Percentiles rank a stretch among this genome's conserved stretches.
Evolutionary conservation across 2,797 vertebrate species (phyloP).

Genomic region (Smutsia temminckii): DNA sequence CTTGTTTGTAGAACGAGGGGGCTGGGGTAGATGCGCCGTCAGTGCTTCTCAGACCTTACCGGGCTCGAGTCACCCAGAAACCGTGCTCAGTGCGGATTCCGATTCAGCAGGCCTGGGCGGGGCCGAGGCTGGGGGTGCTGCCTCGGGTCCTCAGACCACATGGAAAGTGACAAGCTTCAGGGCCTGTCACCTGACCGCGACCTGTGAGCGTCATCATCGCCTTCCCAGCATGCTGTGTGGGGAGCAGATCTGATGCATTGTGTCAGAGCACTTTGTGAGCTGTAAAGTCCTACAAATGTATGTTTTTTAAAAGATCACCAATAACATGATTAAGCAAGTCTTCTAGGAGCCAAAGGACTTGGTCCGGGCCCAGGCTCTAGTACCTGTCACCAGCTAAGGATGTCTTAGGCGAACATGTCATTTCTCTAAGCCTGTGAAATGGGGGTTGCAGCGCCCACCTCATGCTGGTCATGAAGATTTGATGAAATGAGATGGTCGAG

Average conservation of each 20-base stretch:
- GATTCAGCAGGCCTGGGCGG: neutral
- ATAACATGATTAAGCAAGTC: neutral
- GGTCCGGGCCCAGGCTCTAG: neutral
- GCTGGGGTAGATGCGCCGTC: neutral
- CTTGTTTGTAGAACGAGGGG: neutral
- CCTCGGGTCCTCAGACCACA: neutral
- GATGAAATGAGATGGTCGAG: neutral
- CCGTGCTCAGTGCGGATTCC: neutral
- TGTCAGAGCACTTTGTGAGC: neutral
- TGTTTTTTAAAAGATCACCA: neutral
- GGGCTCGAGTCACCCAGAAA: neutral
- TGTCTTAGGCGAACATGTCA: neutral
- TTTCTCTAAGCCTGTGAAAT: too few species aligned
- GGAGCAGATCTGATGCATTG: neutral
- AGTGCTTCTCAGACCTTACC: neutral
- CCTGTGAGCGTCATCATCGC: fast-evolving
- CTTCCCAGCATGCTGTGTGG: neutral
- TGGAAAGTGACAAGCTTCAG: neutral
- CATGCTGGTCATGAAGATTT: fast-evolving
- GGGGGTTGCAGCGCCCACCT: too few species aligned
- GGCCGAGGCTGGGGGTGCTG: neutral
- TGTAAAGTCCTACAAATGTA: neutral
- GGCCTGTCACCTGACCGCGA: neutral
- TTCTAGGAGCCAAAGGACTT: neutral
- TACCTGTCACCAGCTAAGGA: neutral